These are phyloP conservation scores for Brassicogethes aeneus DNA, from an alignment of 2,888 invertebrate genomes.

Conservation along the genomic window DNA sequence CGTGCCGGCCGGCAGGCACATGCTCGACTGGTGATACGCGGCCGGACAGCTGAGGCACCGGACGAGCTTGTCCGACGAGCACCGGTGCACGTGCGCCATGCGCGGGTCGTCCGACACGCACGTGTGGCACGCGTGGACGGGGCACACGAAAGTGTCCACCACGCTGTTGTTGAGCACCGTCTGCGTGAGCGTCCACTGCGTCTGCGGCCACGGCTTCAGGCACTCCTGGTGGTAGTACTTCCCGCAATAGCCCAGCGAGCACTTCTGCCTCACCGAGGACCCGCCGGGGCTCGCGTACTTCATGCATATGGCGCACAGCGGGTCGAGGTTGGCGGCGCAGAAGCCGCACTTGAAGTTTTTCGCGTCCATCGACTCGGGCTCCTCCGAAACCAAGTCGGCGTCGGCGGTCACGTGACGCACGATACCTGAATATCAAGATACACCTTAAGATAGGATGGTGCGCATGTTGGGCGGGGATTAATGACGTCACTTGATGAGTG, in stretches of 20 bases:
- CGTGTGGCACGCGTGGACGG: slow-evolving; percentile 77
- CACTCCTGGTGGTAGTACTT: slow-evolving; percentile 70
- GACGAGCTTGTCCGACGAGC: slow-evolving; percentile 26
- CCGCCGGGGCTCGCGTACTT: slow-evolving; percentile 34
- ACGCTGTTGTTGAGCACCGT: slow-evolving; percentile 22
- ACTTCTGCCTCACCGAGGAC: slow-evolving; percentile 46
- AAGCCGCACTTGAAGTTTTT: slow-evolving; percentile 50
- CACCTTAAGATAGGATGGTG: no score
- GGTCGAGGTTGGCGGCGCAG: slow-evolving; percentile 49
- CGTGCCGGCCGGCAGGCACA: slow-evolving; percentile 83
- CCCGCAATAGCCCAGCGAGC: slow-evolving; percentile 58
- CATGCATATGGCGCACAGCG: slow-evolving; percentile 59
- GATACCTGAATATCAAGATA: no score
- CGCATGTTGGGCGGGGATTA: no score
- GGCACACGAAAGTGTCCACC: slow-evolving; percentile 58
- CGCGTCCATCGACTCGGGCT: slow-evolving; percentile 7
- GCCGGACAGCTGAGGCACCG: slow-evolving; percentile 82
- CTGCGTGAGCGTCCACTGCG: slow-evolving; percentile 46
- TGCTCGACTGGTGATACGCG: slow-evolving; percentile 77
- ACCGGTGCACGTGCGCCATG: slow-evolving; percentile 30
- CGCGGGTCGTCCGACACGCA: slow-evolving; percentile 61
- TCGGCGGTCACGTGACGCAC: slow-evolving; percentile 26
- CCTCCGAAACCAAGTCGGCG: not conserved
- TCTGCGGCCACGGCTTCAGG: slow-evolving; percentile 71
- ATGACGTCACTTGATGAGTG: no score